Percentiles rank a stretch among this genome's conserved stretches.
Conservation (phyloP, 2,888 invertebrate genomes). For the Dorcus parallelipipedus region DNA sequence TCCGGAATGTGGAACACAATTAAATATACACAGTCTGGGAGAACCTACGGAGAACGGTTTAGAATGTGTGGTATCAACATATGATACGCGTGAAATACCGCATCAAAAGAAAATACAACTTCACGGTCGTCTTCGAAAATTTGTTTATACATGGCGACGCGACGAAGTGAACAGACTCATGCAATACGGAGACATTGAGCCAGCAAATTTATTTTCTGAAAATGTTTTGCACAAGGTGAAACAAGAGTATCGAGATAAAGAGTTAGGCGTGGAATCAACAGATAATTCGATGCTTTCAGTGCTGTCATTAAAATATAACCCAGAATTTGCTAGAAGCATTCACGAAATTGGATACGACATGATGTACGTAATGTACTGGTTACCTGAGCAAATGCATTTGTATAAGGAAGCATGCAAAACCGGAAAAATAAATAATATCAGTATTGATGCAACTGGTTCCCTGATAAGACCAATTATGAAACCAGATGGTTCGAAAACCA, state of each 20-base stretch:
- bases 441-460: neutral
- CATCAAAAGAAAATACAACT: neutral
- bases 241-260: neutral
- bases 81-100: neutral
- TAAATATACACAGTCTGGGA: neutral
- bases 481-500: neutral
- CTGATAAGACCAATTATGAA: neutral
- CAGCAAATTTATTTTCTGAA: neutral
- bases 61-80: neutral
- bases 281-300: neutral
- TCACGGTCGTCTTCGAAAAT: neutral
- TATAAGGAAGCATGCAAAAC: neutral
- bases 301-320: neutral
- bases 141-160: neutral
- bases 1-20: neutral
- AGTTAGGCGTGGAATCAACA: neutral
- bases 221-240: neutral
- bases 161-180: neutral
- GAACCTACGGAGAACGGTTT: neutral
- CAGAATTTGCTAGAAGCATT: neutral
- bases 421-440: no score
- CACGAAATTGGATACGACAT: neutral
- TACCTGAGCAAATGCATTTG: neutral
- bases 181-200: neutral
- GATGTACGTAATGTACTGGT: neutral